A percentile compares a stretch with the other conserved stretches of the same genome.
Evolutionary conservation across 2,113 vertebrate genomes (phyloP).

Genomic region (Atrichornis clamosus): DNA sequence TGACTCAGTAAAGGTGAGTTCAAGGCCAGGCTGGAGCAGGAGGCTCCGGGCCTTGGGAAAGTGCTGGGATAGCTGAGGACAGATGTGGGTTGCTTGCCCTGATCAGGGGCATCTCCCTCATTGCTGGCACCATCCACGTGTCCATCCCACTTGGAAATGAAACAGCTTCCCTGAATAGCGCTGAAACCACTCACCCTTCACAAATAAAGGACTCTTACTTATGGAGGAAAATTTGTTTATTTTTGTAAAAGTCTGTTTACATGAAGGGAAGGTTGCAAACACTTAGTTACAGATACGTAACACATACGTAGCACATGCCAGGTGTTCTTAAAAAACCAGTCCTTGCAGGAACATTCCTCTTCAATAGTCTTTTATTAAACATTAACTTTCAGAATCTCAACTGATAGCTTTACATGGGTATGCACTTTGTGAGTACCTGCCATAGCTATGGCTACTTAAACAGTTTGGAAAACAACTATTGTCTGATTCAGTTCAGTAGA

Average conservation of each 20-base stretch:
- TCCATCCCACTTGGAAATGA: background rate
- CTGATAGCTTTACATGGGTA: background rate
- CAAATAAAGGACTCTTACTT: background rate
- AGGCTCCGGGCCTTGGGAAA: background rate
- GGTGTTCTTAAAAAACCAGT: background rate
- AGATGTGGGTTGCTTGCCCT: accelerated
- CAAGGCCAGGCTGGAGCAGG: background rate
- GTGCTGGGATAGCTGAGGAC: background rate
- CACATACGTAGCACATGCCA: accelerated
- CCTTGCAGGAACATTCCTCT: background rate
- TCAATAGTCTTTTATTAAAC: background rate
- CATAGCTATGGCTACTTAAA: background rate
- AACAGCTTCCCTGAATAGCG: background rate
- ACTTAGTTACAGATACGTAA: background rate
- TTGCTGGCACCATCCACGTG: accelerated
- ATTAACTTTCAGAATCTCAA: background rate
- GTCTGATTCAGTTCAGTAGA: background rate
- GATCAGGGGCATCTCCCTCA: background rate
- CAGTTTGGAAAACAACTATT: background rate
- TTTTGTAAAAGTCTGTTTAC: background rate
- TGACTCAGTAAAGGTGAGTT: background rate
- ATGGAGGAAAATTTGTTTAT: background rate
- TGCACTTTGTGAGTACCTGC: background rate
- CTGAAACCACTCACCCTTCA: background rate
- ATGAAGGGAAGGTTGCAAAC: background rate